These are phyloP conservation scores for Sebastes alutus DNA, from an alignment of 2,797 vertebrate genomes.

Conservation along the genomic window DNA sequence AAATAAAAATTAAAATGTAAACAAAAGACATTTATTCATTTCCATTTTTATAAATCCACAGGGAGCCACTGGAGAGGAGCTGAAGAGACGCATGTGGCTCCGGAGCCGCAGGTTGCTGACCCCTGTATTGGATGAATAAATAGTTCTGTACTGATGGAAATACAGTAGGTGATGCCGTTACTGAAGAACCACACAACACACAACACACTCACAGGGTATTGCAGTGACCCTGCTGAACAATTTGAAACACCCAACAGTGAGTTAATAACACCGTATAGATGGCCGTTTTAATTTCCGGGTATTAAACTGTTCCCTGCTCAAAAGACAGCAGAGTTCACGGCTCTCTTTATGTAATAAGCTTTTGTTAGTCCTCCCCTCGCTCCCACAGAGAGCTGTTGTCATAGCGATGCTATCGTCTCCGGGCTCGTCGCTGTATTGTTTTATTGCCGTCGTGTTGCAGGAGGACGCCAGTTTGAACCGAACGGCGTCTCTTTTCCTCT, in stretches of 20 bases:
- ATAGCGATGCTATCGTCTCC: slow-evolving; percentile 26
- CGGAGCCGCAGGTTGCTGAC: rapidly evolving
- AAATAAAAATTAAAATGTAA: no score
- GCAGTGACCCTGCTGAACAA: not conserved
- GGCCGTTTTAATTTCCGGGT: not conserved
- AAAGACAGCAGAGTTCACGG: slow-evolving; percentile 1
- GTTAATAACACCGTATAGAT: not conserved
- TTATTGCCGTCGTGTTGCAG: not conserved
- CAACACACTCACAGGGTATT: not conserved
- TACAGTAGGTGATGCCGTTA: not conserved
- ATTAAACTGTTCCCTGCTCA: not conserved
- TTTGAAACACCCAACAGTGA: not conserved
- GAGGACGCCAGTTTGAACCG: not conserved
- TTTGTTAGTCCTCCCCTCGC: not conserved
- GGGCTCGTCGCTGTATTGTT: not conserved
- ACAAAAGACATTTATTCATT: rapidly evolving
- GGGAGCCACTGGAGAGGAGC: no score
- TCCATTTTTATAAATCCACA: no score
- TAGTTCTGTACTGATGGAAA: not conserved
- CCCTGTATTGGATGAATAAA: not conserved
- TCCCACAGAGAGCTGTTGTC: slow-evolving; percentile 39
- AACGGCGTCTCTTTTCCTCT: not conserved
- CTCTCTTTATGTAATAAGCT: slow-evolving; percentile 4
- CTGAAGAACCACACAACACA: not conserved
- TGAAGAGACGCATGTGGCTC: rapidly evolving